Evolutionary conservation across 2,113 vertebrate genomes (phyloP).

Genomic region (Eulacestoma nigropectus): DNA sequence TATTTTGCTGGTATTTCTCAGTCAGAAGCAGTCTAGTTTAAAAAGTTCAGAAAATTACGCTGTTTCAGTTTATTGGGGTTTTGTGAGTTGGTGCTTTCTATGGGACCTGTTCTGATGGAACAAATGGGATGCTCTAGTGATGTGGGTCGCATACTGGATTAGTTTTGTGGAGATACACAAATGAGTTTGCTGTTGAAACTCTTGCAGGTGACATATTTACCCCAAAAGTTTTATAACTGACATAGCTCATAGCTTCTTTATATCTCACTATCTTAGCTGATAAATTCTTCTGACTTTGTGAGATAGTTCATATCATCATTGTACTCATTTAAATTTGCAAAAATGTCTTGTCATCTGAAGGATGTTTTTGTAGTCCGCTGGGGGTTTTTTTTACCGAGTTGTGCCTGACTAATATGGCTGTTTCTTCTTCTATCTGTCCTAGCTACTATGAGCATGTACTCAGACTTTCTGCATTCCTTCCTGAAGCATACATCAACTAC

Average conservation of each 20-base stretch:
- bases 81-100: neutral
- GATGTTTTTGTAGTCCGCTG: neutral
- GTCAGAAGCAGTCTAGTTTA: neutral
- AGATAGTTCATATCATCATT: neutral
- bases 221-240: neutral
- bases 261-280: neutral
- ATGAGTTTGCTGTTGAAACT: neutral
- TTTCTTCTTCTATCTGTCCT: slow-evolving; percentile 37
- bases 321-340: neutral
- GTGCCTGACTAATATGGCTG: neutral
- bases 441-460: slow-evolving; percentile 90
- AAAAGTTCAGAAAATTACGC: neutral
- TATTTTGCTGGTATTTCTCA: neutral
- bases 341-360: neutral
- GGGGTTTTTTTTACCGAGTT: neutral
- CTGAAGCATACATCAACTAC: slow-evolving; percentile 87
- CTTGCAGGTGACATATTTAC: neutral
- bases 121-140: neutral
- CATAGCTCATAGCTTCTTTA: neutral
- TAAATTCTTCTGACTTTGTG: neutral
- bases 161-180: neutral
- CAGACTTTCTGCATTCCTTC: slow-evolving; percentile 87
- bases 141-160: neutral
- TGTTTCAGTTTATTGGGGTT: neutral
- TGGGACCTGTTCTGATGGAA: neutral